Evolutionary conservation across 2,113 vertebrate species (phyloP).

Genomic region (Gobio gobio): DNA sequence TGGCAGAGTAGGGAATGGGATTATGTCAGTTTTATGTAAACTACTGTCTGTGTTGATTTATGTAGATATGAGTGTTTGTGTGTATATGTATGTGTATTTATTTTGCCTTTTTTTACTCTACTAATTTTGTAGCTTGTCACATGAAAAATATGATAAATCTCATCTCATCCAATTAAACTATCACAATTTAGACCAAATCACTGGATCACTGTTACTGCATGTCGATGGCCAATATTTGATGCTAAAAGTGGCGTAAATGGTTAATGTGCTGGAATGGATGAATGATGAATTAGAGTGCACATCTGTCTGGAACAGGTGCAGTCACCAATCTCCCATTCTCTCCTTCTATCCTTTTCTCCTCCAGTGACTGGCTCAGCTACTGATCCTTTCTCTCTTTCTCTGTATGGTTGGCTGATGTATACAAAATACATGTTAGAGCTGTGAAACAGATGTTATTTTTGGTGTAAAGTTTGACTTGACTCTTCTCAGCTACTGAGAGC

Average conservation of each 20-base stretch:
- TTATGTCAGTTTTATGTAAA: not conserved
- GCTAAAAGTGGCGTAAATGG: slow-evolving; percentile 59
- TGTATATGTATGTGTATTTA: no score
- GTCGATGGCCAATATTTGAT: slow-evolving; percentile 58
- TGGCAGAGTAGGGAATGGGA: not conserved
- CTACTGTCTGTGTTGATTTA: no score
- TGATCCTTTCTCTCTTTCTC: slow-evolving; percentile 22
- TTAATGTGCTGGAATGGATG: slow-evolving; percentile 62
- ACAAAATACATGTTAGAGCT: slow-evolving; percentile 44
- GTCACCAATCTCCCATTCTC: slow-evolving; percentile 44
- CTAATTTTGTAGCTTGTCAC: slow-evolving; percentile 12
- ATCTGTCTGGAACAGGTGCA: slow-evolving; percentile 69
- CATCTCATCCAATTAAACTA: not conserved
- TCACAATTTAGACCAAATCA: slow-evolving; percentile 46
- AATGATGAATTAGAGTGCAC: slow-evolving; percentile 65
- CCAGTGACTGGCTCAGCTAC: slow-evolving; percentile 31
- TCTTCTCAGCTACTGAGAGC: slow-evolving; percentile 7
- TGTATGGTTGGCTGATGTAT: slow-evolving; percentile 44
- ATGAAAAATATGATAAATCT: not conserved
- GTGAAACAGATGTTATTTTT: slow-evolving; percentile 46
- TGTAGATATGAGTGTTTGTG: no score
- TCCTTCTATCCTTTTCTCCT: slow-evolving; percentile 29
- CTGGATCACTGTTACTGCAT: slow-evolving; percentile 49
- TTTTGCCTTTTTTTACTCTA: not conserved
- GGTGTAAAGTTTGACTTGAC: slow-evolving; percentile 46